phyloP scores from a whole-genome alignment of 2,113 vertebrate genomes.

The Mola mola region DNA sequence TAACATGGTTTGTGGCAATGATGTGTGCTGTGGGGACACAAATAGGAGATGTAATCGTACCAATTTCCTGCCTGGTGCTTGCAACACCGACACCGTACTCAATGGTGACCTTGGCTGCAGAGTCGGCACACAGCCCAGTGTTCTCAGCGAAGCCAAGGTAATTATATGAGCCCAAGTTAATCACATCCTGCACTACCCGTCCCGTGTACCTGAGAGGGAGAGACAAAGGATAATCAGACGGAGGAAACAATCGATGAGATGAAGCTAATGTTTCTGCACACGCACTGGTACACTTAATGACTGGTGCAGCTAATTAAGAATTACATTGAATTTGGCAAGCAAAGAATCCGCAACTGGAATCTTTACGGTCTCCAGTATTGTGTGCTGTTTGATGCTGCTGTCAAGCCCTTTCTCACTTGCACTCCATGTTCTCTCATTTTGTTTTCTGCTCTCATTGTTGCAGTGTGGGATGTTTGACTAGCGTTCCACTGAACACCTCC shows the following conservation, averaged over 20 bases:
- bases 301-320: slow-evolving; percentile 7
- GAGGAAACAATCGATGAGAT: slow-evolving; percentile 12
- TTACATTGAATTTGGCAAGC: background rate
- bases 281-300: background rate
- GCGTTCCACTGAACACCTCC: too few species aligned
- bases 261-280: background rate
- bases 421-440: background rate
- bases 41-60: too few species aligned
- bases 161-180: slow-evolving; percentile 98
- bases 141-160: slow-evolving; percentile 95
- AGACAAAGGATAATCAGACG: slow-evolving; percentile 7
- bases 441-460: background rate
- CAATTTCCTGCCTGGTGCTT: slow-evolving; percentile 94
- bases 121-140: slow-evolving; percentile 84
- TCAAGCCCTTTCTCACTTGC: background rate
- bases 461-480: slow-evolving; percentile 3
- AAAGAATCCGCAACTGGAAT: accelerated
- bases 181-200: slow-evolving; percentile 87
- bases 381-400: background rate
- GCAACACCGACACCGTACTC: slow-evolving; percentile 90
- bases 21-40: slow-evolving; percentile 12
- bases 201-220: slow-evolving; percentile 86
- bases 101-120: slow-evolving; percentile 82
- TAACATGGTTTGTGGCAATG: too few species aligned
- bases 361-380: background rate